Conservation (phyloP, 2,113 vertebrate genomes). For the Aleadryas rufinucha region DNA sequence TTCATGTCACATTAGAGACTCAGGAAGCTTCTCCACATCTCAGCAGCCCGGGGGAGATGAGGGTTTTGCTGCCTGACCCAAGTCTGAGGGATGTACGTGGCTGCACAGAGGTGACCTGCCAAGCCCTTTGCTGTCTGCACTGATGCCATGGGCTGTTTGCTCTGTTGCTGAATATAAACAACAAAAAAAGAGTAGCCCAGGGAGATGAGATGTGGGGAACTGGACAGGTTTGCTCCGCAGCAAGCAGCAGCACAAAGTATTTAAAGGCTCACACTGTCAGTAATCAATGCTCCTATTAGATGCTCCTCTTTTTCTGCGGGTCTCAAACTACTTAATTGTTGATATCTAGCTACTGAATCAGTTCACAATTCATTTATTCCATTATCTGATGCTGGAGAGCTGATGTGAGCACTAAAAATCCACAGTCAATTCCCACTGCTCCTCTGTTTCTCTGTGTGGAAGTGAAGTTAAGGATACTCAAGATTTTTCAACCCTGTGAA, state of each 20-base stretch:
- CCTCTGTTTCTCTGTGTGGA: not conserved
- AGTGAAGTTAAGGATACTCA: not conserved
- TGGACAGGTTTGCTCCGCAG: not conserved
- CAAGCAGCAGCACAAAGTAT: not conserved
- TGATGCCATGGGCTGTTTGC: not conserved
- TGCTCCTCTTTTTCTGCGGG: not conserved
- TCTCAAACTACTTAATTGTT: not conserved
- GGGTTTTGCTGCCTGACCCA: not conserved
- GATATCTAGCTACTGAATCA: not conserved
- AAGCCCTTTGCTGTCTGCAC: not conserved
- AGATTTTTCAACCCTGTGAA: not conserved
- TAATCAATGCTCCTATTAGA: not conserved
- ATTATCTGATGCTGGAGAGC: not conserved
- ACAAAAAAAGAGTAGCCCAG: not conserved
- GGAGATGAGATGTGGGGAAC: not conserved
- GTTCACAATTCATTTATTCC: not conserved
- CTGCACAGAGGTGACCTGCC: not conserved
- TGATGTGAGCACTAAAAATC: not conserved
- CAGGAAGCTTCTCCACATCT: not conserved
- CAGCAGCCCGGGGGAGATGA: not conserved
- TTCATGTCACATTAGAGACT: not conserved
- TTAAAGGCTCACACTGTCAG: not conserved
- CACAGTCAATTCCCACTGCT: not conserved
- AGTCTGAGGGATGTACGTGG: not conserved
- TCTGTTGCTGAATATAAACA: not conserved